phyloP scores from a whole-genome alignment of 2,888 invertebrate species.

The Hydraecia micacea region DNA sequence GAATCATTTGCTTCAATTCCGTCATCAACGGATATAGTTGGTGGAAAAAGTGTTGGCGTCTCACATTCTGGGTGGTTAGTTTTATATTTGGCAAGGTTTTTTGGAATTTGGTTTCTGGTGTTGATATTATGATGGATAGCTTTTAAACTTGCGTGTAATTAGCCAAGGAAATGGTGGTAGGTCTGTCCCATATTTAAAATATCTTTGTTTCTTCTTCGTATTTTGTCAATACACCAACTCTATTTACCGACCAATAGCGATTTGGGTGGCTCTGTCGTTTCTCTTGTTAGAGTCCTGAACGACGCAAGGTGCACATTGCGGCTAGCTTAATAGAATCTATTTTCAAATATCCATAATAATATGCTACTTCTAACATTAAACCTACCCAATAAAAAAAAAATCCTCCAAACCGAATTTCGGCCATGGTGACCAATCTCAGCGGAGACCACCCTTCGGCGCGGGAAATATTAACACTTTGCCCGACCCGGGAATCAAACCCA shows the following conservation, averaged over 20 bases:
- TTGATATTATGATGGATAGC: slow-evolving; percentile 66
- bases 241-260: background rate
- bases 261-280: background rate
- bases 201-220: background rate
- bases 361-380: background rate
- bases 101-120: slow-evolving; percentile 48
- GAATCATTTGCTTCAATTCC: slow-evolving; percentile 51
- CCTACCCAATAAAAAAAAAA: background rate
- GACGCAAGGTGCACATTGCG: background rate
- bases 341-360: background rate
- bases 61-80: slow-evolving; percentile 60
- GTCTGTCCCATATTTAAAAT: background rate
- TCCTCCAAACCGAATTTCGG: background rate
- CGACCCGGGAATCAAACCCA: too few species aligned
- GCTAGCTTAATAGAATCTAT: background rate
- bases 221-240: background rate
- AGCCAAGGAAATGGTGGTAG: slow-evolving; percentile 1
- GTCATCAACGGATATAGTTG: slow-evolving; percentile 62
- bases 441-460: too few species aligned
- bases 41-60: slow-evolving; percentile 62
- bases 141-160: slow-evolving; percentile 41
- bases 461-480: too few species aligned
- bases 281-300: background rate
- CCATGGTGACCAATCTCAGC: background rate
- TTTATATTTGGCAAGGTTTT: slow-evolving; percentile 54